phyloP scores from a whole-genome alignment of 2,113 vertebrate genomes.

The Ammodytes marinus region DNA sequence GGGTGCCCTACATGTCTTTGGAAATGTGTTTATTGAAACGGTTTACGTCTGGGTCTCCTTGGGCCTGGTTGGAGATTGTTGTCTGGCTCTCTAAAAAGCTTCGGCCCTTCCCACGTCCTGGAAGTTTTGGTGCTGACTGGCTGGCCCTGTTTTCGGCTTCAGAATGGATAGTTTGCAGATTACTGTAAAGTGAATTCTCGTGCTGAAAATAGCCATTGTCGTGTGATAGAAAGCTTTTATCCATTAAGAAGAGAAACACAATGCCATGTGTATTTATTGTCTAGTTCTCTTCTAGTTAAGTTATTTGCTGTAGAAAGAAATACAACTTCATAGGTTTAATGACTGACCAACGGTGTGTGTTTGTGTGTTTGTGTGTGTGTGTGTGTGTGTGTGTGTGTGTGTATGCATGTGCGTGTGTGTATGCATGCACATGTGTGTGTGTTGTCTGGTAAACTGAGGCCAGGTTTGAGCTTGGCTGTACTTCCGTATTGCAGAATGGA shows the following conservation, averaged over 20 bases:
- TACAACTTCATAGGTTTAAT: conserved; percentile 22
- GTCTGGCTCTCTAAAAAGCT: conserved; percentile 45
- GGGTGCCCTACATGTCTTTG: conserved; percentile 50
- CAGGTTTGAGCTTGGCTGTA: conserved; percentile 59
- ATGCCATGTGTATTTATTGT: conserved; percentile 23
- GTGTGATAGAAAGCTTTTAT: conserved; percentile 46
- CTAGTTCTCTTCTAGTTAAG: conserved; percentile 35
- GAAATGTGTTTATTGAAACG: conserved; percentile 59
- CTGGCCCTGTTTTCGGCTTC: conserved; percentile 39
- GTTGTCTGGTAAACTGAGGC: conserved; percentile 50
- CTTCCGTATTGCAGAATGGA: conserved; percentile 32
- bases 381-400: too few species aligned
- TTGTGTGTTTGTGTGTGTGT: neutral
- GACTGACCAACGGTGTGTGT: conserved; percentile 29
- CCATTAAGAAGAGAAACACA: conserved; percentile 30
- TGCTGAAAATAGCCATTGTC: conserved; percentile 52
- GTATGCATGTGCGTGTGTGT: too few species aligned
- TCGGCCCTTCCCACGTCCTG: conserved; percentile 41
- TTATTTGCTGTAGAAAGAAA: conserved; percentile 20
- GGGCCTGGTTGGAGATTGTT: conserved; percentile 45
- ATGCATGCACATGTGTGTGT: conserved; percentile 3
- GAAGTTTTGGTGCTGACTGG: conserved; percentile 42
- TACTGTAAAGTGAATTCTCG: conserved; percentile 55
- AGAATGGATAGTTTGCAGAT: conserved; percentile 62
- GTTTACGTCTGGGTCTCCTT: conserved; percentile 51